Base-by-base conservation (phyloP, 2,797 vertebrate species). In the Sitta carolinensis region DNA sequence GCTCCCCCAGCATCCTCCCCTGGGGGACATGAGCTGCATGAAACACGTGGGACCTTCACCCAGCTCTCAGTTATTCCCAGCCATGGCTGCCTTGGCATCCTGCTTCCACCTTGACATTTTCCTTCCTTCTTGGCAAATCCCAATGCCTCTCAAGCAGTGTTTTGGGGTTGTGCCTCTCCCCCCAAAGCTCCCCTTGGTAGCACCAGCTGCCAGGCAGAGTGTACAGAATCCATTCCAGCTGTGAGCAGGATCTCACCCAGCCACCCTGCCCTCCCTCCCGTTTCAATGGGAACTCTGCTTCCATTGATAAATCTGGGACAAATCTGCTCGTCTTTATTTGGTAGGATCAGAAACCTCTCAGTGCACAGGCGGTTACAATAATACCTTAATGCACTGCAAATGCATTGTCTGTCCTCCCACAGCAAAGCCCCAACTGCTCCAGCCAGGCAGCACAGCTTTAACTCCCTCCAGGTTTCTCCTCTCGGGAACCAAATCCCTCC, bases 281-380 rank as follows among this genome's bases (percentile, higher is more conserved):
- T 18, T 54, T 75, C 73, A 72, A n/a, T 85, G 87, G 84, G 54
- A 85, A 34, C 47, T 42, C 84, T 89, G 68, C 50, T 51, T 61
- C 87, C 95, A 93, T 94, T 93, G 91, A 96, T 80, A 83, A 85
- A 94, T 86, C 87, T 62, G 73, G 93, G 87, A 57, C 91, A 93
- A 91, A 94, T 64, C 83, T 54, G 57, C 73, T 67, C 2, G 1
- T 61, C 52, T 92, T 85, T 57, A 38, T 52, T 83, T 80, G 0
- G 0, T 52, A 42, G 91, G 89, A 84, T 91, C 87, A 82, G 79
- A 68, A 89, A 77, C 78, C 93, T 87, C 50, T 57, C 93, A 68
- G 94, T 1, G 0, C 66, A 70, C 26, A 51, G 0, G 1, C 7
- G 3, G 85, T 50, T 69, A 18, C 87, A 36, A 1, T 83, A 93